Evolutionary conservation across 2,888 invertebrate species (phyloP).

Genomic region (Stegana nigrithorax): DNA sequence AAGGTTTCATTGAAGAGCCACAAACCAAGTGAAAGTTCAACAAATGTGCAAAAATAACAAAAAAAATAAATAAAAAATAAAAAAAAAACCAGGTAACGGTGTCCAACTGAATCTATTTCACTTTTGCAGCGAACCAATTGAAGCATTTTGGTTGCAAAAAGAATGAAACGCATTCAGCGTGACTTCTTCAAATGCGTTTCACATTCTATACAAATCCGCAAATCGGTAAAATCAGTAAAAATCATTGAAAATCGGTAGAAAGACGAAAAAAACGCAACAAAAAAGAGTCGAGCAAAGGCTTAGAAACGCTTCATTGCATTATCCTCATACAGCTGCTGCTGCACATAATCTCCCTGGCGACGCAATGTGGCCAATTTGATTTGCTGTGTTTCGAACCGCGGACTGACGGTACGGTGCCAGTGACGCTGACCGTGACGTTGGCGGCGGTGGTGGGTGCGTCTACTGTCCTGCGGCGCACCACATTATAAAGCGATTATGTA

Average conservation of each 20-base stretch:
- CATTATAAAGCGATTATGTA: slow-evolving; percentile 23
- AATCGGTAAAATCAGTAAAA: neutral
- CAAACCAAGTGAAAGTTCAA: slow-evolving; percentile 51
- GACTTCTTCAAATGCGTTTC: no score
- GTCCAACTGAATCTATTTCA: no score
- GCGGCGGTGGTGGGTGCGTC: neutral
- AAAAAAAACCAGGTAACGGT: neutral
- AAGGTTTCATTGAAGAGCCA: slow-evolving; percentile 46
- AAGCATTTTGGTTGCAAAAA: slow-evolving; percentile 10
- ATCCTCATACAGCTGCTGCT: neutral
- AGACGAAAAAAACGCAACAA: neutral
- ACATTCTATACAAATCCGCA: no score
- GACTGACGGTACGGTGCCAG: neutral
- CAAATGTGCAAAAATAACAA: slow-evolving; percentile 18
- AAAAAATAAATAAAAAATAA: neutral
- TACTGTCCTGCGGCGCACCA: slow-evolving; percentile 2
- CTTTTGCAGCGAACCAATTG: neutral
- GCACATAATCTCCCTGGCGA: neutral
- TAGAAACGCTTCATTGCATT: neutral
- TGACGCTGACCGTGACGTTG: neutral
- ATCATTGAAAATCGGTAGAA: neutral
- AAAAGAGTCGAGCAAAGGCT: slow-evolving; percentile 18
- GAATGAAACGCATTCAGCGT: slow-evolving; percentile 3
- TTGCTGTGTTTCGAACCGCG: neutral
- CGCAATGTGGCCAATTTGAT: neutral